A percentile compares a stretch with the other conserved stretches of the same genome.
These are phyloP conservation scores for Brachypalpus laphriformis DNA, from an alignment of 2,888 invertebrate genomes.

Conservation along the genomic window DNA sequence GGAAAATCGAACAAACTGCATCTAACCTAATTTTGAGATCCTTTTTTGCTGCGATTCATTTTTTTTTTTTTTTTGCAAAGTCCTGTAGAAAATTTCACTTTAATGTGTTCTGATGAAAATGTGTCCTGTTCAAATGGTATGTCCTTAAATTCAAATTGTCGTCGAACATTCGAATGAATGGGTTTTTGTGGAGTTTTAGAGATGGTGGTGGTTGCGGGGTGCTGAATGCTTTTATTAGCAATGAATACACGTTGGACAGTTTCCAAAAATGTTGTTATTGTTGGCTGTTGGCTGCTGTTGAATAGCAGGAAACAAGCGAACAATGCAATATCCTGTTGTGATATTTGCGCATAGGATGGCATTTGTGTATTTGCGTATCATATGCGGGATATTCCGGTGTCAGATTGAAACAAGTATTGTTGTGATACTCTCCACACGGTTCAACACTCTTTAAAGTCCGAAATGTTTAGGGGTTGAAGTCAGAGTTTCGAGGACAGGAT, in stretches of 20 bases:
- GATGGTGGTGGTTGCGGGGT: slow-evolving; percentile 13
- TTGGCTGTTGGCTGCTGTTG: slow-evolving; percentile 24
- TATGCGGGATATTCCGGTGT: slow-evolving; percentile 40
- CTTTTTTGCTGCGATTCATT: slow-evolving; percentile 8
- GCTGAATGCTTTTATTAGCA: slow-evolving; percentile 64
- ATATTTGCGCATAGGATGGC: slow-evolving; percentile 42
- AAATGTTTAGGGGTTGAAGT: too few species aligned
- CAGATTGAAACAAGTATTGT: neutral
- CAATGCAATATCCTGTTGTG: slow-evolving; percentile 68
- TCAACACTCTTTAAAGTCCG: slow-evolving; percentile 33
- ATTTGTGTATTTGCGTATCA: slow-evolving; percentile 41
- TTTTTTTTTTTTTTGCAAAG: too few species aligned
- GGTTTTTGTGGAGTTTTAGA: slow-evolving; percentile 22
- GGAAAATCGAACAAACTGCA: slow-evolving; percentile 68
- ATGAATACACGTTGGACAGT: slow-evolving; percentile 67
- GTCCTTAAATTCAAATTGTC: slow-evolving; percentile 57
- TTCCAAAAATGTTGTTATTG: slow-evolving; percentile 47
- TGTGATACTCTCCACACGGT: neutral
- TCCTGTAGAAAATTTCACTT: slow-evolving; percentile 39
- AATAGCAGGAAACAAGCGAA: slow-evolving; percentile 63
- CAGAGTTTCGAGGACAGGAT: too few species aligned
- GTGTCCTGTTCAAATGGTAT: slow-evolving; percentile 63
- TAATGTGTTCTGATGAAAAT: slow-evolving; percentile 57
- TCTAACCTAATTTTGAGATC: slow-evolving; percentile 65
- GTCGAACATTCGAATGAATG: slow-evolving; percentile 63